Conservation (phyloP, 2,797 vertebrate species). For the Pampus argenteus region DNA sequence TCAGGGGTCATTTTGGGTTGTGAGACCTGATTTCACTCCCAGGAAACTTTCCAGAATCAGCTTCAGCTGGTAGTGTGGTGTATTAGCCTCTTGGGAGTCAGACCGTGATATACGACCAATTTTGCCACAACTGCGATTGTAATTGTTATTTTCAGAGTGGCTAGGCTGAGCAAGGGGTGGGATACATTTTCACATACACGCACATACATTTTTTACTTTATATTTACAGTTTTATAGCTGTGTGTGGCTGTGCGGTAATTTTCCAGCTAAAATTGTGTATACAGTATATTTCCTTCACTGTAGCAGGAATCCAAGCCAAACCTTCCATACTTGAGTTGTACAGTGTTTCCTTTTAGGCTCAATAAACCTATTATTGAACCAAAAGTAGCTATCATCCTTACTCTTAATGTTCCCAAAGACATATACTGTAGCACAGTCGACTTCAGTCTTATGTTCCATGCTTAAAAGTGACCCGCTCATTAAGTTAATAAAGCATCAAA, state of each 20-base stretch:
- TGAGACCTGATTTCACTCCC: slow-evolving; percentile 23
- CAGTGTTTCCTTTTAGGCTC: slow-evolving; percentile 55
- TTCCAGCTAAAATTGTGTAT: slow-evolving; percentile 15
- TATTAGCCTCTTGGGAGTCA: slow-evolving; percentile 20
- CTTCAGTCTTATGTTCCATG: slow-evolving; percentile 14
- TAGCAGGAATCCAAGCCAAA: slow-evolving; percentile 54
- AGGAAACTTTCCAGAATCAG: slow-evolving; percentile 34
- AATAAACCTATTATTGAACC: slow-evolving; percentile 51
- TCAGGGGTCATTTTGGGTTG: slow-evolving; percentile 32
- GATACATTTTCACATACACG: slow-evolving; percentile 20
- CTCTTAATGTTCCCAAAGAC: slow-evolving; percentile 51
- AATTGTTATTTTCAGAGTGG: slow-evolving; percentile 51
- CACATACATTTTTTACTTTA: slow-evolving; percentile 12
- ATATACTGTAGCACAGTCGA: slow-evolving; percentile 12
- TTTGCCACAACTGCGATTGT: slow-evolving; percentile 32
- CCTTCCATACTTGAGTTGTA: slow-evolving; percentile 34
- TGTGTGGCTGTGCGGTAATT: slow-evolving; percentile 11
- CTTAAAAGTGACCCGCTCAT: slow-evolving; percentile 15
- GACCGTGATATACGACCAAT: slow-evolving; percentile 36
- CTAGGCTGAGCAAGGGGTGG: neutral
- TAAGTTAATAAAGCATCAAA: slow-evolving; percentile 15
- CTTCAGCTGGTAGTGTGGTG: neutral
- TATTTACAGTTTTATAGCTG: slow-evolving; percentile 23
- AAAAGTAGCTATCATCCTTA: slow-evolving; percentile 41
- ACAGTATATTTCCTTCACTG: slow-evolving; percentile 48